Conservation (phyloP, 2,113 vertebrate genomes). For the Colaptes auratus region DNA sequence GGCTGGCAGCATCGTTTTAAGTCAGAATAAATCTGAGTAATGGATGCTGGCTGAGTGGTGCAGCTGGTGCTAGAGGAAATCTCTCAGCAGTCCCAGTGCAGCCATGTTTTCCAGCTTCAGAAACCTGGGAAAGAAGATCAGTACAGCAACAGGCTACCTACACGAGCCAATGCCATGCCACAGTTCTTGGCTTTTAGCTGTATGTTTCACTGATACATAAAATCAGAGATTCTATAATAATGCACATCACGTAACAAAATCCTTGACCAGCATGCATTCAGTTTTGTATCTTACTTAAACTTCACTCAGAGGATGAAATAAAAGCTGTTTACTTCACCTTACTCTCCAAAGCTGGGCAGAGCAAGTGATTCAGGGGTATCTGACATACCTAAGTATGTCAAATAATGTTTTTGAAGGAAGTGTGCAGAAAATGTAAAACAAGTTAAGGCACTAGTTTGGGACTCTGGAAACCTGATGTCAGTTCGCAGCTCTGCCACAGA, state of each 20-base stretch:
- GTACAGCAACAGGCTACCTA: not conserved
- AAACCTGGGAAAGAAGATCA: not conserved
- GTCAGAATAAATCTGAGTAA: not conserved
- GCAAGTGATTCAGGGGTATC: not conserved
- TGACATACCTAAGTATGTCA: not conserved
- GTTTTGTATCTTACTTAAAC: not conserved
- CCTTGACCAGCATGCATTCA: rapidly evolving
- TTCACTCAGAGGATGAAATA: not conserved
- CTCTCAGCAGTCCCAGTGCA: not conserved
- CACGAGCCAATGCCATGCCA: not conserved
- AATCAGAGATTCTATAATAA: not conserved
- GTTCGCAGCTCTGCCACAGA: slow-evolving; percentile 22
- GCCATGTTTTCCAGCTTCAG: rapidly evolving
- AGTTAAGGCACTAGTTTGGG: not conserved
- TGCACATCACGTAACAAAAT: rapidly evolving
- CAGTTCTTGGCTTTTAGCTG: not conserved
- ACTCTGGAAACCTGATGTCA: not conserved
- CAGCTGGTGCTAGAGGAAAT: not conserved
- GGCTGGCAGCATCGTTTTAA: not conserved
- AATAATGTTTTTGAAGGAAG: slow-evolving; percentile 19
- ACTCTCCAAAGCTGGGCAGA: not conserved
- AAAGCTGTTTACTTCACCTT: not conserved
- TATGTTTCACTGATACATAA: rapidly evolving
- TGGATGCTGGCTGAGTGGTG: rapidly evolving
- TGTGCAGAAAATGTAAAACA: not conserved